Percentiles rank a stretch among this genome's conserved stretches.
These are phyloP conservation scores for Amblyteles armatorius DNA, from an alignment of 2,888 invertebrate genomes.

Conservation along the genomic window DNA sequence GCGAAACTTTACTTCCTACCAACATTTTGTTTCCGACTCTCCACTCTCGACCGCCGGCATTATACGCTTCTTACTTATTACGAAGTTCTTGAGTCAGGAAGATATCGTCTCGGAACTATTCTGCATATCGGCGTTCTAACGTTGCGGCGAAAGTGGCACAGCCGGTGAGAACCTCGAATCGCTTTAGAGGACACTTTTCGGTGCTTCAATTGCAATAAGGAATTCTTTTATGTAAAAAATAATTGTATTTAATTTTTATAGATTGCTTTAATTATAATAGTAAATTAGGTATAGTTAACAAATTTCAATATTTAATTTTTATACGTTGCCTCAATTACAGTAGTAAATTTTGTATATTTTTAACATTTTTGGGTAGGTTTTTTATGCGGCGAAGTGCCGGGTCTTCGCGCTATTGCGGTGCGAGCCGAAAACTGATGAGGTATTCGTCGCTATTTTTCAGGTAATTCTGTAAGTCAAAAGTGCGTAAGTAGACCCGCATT, in stretches of 20 bases:
- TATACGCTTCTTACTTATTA: conserved; percentile 40
- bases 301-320: too few relatives aligned
- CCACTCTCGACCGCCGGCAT: conserved; percentile 11
- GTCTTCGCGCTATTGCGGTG: too few relatives aligned
- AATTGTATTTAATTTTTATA: too few relatives aligned
- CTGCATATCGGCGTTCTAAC: neutral
- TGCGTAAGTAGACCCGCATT: conserved; percentile 49
- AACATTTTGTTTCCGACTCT: conserved; percentile 20
- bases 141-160: neutral
- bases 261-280: too few relatives aligned
- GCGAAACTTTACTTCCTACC: conserved; percentile 26
- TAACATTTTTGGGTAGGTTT: too few relatives aligned
- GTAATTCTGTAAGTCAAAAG: neutral
- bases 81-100: conserved; percentile 24
- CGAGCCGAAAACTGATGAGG: neutral
- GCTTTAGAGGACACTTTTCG: neutral
- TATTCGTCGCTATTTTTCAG: neutral
- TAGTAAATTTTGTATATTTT: too few relatives aligned
- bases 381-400: too few relatives aligned
- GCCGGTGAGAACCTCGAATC: neutral
- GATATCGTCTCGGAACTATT: conserved; percentile 10
- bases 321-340: too few relatives aligned
- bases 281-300: too few relatives aligned
- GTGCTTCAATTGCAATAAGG: neutral
- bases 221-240: neutral